A percentile compares a stretch with the other conserved stretches of the same genome.
These are phyloP conservation scores for Blastobasis lacticolella DNA, from an alignment of 2,888 invertebrate species.

Conservation along the genomic window DNA sequence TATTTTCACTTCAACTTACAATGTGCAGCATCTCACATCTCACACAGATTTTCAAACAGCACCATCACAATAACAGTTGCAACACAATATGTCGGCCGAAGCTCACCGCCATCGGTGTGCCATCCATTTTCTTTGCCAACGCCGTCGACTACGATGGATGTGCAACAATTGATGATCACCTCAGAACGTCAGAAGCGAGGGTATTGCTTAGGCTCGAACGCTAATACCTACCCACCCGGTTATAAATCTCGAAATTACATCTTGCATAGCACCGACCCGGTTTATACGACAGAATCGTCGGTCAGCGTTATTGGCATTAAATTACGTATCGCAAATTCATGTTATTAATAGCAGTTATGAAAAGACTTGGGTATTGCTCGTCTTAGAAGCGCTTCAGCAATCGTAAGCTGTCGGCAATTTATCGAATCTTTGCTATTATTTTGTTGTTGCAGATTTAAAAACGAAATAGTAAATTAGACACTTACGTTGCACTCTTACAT, in stretches of 20 bases:
- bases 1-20: too few species aligned
- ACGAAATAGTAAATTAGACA: neutral
- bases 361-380: neutral
- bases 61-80: too few species aligned
- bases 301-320: neutral
- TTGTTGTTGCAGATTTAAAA: neutral
- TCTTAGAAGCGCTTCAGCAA: neutral
- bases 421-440: neutral
- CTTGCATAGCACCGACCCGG: neutral
- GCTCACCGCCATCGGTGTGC: too few species aligned
- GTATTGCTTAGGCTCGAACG: neutral
- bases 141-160: neutral
- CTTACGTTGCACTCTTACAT: too few species aligned
- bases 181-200: neutral
- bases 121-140: neutral
- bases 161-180: constrained; percentile 2
- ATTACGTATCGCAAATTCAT: neutral
- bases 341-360: neutral
- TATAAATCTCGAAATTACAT: constrained; percentile 1
- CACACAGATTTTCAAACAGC: neutral
- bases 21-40: too few species aligned
- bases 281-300: constrained; percentile 1
- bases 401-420: neutral
- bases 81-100: too few species aligned
- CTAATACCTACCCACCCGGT: neutral